These are phyloP conservation scores for Beaufortia kweichowensis DNA, from an alignment of 2,113 vertebrate genomes.

Conservation along the genomic window DNA sequence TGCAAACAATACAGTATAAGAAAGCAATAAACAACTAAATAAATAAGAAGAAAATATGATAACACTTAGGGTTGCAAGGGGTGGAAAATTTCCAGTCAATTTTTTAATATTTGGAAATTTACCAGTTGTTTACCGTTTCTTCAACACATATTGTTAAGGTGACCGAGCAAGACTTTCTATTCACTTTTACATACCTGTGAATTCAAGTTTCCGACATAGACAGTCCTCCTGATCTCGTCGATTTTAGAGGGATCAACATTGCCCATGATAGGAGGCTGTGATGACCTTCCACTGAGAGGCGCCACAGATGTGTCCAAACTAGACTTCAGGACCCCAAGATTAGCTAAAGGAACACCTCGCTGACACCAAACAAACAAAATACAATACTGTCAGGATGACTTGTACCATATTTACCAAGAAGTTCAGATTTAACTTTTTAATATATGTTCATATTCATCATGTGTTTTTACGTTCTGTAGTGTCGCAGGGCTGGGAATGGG, in stretches of 20 bases:
- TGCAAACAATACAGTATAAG: neutral
- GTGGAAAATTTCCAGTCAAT: too few relatives aligned
- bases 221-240: conserved; percentile 93
- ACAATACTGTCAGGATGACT: neutral
- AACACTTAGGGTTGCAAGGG: too few relatives aligned
- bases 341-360: conserved; percentile 85
- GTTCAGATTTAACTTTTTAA: too few relatives aligned
- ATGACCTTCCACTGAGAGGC: conserved; percentile 70
- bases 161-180: too few relatives aligned
- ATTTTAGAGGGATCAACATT: conserved; percentile 96
- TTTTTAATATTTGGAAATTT: too few relatives aligned
- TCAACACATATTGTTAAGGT: too few relatives aligned
- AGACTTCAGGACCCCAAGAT: conserved; percentile 74
- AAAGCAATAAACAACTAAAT: neutral
- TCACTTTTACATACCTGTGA: conserved; percentile 80
- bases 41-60: too few relatives aligned
- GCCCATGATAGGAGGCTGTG: conserved; percentile 89
- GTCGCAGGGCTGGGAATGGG: conserved; percentile 86
- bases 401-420: too few relatives aligned
- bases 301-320: conserved; percentile 78
- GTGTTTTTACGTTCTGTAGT: conserved; percentile 71
- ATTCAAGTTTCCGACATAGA: conserved; percentile 96
- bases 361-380: neutral
- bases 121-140: too few relatives aligned
- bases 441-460: too few relatives aligned